Conservation (phyloP, 1,140 invertebrate species). For the Diplogasteroides magnus region DNA sequence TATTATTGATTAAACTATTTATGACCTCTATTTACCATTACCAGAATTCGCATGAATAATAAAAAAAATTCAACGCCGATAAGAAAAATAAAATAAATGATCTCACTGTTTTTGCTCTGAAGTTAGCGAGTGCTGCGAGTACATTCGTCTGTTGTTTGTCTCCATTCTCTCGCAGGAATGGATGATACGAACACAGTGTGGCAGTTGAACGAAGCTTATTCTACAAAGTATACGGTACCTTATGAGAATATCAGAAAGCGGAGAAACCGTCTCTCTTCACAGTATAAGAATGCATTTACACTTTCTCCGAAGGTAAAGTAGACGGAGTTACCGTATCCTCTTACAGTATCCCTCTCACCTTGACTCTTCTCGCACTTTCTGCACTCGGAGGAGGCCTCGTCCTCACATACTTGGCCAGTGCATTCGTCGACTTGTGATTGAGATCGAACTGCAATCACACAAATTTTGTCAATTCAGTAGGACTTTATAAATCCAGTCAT, state of each 20-base stretch:
- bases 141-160: constrained; percentile 22
- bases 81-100: not conserved
- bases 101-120: constrained; percentile 20
- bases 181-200: constrained; percentile 35
- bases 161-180: constrained; percentile 28
- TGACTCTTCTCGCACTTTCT: constrained; percentile 80
- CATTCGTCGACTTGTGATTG: constrained; percentile 74
- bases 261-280: constrained; percentile 8
- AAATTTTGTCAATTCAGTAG: no score
- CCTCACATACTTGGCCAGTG: constrained; percentile 79
- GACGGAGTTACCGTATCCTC: constrained; percentile 46
- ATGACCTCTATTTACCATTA: no score
- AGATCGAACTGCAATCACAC: constrained; percentile 69
- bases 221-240: no score
- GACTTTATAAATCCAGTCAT: no score
- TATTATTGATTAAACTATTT: not conserved
- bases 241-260: constrained; percentile 8
- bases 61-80: no score
- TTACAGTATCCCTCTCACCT: constrained; percentile 57
- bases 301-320: constrained; percentile 1
- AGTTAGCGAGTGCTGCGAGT: constrained; percentile 16
- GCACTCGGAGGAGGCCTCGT: constrained; percentile 77
- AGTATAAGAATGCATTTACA: not conserved
- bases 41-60: no score
- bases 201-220: constrained; percentile 6